Percentiles rank a stretch among this genome's conserved stretches.
Conservation (phyloP, 2,888 invertebrate genomes). For the Aquatica leii region DNA sequence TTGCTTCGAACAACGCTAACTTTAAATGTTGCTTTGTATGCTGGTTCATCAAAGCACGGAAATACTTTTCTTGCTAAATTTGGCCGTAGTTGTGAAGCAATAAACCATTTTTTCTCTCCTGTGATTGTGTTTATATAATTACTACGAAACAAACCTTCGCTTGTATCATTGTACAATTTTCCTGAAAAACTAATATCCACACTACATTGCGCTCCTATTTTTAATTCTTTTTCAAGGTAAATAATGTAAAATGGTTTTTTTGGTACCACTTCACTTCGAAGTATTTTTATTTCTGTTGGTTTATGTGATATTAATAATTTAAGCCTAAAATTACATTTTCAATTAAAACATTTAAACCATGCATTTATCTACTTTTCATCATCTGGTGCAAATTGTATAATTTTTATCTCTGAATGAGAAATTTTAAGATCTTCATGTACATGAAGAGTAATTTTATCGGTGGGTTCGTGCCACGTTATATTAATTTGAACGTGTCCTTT, state of each 20-base stretch:
- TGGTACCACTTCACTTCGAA: slow-evolving; percentile 63
- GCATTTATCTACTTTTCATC: slow-evolving; percentile 52
- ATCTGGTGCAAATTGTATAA: slow-evolving; percentile 54
- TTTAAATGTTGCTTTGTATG: slow-evolving; percentile 75
- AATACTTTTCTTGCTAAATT: slow-evolving; percentile 79
- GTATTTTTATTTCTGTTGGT: slow-evolving; percentile 52
- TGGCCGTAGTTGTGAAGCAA: slow-evolving; percentile 74
- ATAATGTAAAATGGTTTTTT: slow-evolving; percentile 71
- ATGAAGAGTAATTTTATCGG: slow-evolving; percentile 72
- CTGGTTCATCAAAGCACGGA: slow-evolving; percentile 84
- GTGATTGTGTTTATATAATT: slow-evolving; percentile 63
- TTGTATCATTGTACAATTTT: slow-evolving; percentile 68
- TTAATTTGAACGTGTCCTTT: slow-evolving; percentile 75
- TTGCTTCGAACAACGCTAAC: slow-evolving; percentile 70
- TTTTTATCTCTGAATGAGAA: slow-evolving; percentile 62
- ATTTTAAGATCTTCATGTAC: slow-evolving; percentile 72
- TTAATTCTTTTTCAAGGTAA: slow-evolving; percentile 66
- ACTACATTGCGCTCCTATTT: slow-evolving; percentile 67
- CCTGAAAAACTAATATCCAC: slow-evolving; percentile 73
- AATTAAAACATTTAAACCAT: background rate
- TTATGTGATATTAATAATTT: slow-evolving; percentile 45
- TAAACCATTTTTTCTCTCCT: slow-evolving; percentile 63
- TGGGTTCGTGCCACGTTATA: slow-evolving; percentile 69
- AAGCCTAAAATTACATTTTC: slow-evolving; percentile 38
- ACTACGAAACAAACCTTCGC: slow-evolving; percentile 76